Conservation (phyloP, 2,797 vertebrate genomes). For the Cyprinodon diabolis region DNA sequence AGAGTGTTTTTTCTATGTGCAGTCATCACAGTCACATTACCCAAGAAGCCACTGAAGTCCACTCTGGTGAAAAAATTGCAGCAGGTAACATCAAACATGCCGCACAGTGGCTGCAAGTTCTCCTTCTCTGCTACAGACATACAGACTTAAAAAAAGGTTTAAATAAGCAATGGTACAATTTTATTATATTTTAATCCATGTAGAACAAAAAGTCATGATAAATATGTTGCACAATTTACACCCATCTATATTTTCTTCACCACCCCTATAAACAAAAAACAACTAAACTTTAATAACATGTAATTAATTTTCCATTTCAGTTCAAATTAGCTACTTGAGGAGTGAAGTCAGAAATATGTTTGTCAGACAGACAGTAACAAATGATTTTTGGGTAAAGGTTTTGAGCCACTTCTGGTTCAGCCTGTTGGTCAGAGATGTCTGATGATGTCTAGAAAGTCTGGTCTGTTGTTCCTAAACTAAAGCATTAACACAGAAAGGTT, state of each 20-base stretch:
- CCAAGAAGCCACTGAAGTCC: no score
- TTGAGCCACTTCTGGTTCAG: slow-evolving; percentile 6
- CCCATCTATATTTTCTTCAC: slow-evolving; percentile 39
- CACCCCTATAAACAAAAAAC: slow-evolving; percentile 31
- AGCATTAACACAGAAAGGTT: slow-evolving; percentile 32
- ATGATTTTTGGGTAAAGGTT: not conserved
- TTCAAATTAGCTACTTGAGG: slow-evolving; percentile 19
- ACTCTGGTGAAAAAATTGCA: no score
- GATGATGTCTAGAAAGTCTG: slow-evolving; percentile 39
- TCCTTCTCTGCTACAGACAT: not conserved
- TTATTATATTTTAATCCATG: slow-evolving; percentile 72
- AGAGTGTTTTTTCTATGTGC: no score
- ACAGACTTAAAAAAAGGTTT: not conserved
- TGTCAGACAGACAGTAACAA: slow-evolving; percentile 13
- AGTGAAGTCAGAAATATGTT: slow-evolving; percentile 24
- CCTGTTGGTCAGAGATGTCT: slow-evolving; percentile 17
- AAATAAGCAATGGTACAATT: slow-evolving; percentile 41
- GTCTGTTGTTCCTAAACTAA: not conserved
- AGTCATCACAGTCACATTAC: no score
- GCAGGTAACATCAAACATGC: not conserved
- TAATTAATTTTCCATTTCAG: slow-evolving; percentile 8
- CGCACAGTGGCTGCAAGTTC: not conserved
- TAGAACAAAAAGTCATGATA: slow-evolving; percentile 67
- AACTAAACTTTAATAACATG: slow-evolving; percentile 28
- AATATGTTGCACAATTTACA: slow-evolving; percentile 67